These are phyloP conservation scores for Leptinotarsa tumamoca DNA, from an alignment of 2,888 invertebrate genomes.

Conservation along the genomic window DNA sequence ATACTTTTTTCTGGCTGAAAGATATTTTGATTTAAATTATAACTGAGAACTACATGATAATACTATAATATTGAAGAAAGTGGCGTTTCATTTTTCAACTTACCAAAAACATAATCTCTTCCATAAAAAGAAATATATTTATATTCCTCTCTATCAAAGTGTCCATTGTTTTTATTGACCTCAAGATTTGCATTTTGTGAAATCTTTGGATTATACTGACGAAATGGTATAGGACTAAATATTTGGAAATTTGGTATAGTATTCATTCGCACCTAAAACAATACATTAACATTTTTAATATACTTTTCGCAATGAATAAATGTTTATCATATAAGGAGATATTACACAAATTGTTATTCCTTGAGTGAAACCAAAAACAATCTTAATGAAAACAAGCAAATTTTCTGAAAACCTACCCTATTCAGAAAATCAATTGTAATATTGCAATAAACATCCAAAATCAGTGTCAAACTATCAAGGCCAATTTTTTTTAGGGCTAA, in stretches of 20 bases:
- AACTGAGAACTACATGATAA: neutral
- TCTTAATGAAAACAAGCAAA: neutral
- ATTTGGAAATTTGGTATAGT: slow-evolving; percentile 90
- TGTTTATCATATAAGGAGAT: too few relatives aligned
- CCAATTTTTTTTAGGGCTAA: slow-evolving; percentile 78
- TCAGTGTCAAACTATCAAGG: slow-evolving; percentile 78
- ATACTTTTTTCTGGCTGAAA: slow-evolving; percentile 74
- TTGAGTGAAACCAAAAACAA: slow-evolving; percentile 70
- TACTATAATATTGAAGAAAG: neutral
- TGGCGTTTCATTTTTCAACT: slow-evolving; percentile 46
- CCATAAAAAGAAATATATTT: slow-evolving; percentile 85
- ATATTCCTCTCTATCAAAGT: slow-evolving; percentile 81
- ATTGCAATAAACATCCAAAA: slow-evolving; percentile 76
- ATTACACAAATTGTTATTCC: too few relatives aligned
- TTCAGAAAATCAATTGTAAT: slow-evolving; percentile 89
- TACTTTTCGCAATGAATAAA: too few relatives aligned
- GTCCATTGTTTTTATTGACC: slow-evolving; percentile 80
- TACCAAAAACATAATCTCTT: slow-evolving; percentile 82
- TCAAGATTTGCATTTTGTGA: slow-evolving; percentile 68
- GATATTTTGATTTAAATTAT: slow-evolving; percentile 53
- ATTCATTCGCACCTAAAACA: slow-evolving; percentile 88
- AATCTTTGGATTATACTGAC: slow-evolving; percentile 84
- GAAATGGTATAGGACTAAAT: slow-evolving; percentile 92
- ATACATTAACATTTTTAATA: neutral
- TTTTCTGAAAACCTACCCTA: slow-evolving; percentile 69